A percentile compares a stretch with the other conserved stretches of the same genome.
These are phyloP conservation scores for Cancer borealis DNA, from an alignment of 2,888 invertebrate species.

Conservation along the genomic window DNA sequence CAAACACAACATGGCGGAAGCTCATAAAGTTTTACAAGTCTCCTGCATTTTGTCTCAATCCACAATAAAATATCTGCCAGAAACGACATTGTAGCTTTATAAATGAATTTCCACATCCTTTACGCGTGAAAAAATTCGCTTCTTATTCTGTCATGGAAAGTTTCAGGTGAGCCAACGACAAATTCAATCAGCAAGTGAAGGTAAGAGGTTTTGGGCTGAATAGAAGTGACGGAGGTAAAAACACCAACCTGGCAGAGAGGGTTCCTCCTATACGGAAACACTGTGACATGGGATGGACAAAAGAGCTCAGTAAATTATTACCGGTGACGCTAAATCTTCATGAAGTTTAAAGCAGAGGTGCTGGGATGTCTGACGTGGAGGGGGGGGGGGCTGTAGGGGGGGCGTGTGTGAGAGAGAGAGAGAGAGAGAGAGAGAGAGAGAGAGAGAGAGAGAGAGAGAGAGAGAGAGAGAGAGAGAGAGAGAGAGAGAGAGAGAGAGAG, in stretches of 20 bases:
- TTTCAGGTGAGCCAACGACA: background rate
- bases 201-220: background rate
- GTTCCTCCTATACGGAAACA: background rate
- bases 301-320: background rate
- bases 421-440: background rate
- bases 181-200: background rate
- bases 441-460: background rate
- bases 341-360: background rate
- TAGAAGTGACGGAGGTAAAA: background rate
- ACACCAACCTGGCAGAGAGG: background rate
- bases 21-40: background rate
- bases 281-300: background rate
- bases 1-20: background rate
- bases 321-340: background rate
- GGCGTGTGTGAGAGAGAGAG: background rate
- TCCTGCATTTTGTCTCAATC: background rate
- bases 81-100: background rate
- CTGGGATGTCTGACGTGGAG: background rate
- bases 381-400: background rate
- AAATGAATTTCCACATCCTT: conserved; percentile 3
- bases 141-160: background rate
- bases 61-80: background rate
- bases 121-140: background rate
- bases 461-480: background rate
- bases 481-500: background rate